Base-by-base conservation (phyloP, 2,113 vertebrate species). In the Riparia riparia region DNA sequence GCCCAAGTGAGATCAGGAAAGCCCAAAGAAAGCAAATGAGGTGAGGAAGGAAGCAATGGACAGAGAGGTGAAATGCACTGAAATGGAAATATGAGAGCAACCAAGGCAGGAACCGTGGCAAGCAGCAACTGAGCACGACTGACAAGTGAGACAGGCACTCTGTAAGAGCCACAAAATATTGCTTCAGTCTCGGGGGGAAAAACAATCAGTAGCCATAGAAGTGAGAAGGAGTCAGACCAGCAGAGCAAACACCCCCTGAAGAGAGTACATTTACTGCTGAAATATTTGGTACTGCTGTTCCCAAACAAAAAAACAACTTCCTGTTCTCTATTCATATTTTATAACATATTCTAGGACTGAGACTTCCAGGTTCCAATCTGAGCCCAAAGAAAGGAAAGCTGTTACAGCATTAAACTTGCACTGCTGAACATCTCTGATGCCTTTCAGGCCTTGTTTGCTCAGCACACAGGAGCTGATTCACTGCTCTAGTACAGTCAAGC, bases 11-110 rank as follows among this genome's bases (percentile, higher is more conserved):
- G 63, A 86, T 66, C 61, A 90, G 89, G 64, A 79, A 91, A 95
- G 49, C 73, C 74, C 82, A 65, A 78, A 96, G 78, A 45, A 37
- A 93, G 76, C 8, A 91, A 93, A 96, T 57, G 82, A 90, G 82
- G 87, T 4, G 1, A 93, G 64, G 82, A 90, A 82, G 41, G 37
- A 78, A 90, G 79, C 41, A 73, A 92, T 26, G 64, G 74, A 58
- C 44, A 60, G 85, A 88, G 81, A 79, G 50, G 32, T 74, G 68
- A 82, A 95, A 90, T 7, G 64, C 53, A 42, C 47, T 60, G 68
- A 77, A 66, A 95, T 49, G 64, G 69, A 95, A 94, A 90, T n/a
- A 71, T 3, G 57, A 89, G 61, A 90, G 64, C 71, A 82, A 56
- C 25, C 68, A 71, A 76, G 85, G 72, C 34, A 82, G 79, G 65